Evolutionary conservation across 2,888 invertebrate species (phyloP).

Genomic region (Bembecia ichneumoniformis): DNA sequence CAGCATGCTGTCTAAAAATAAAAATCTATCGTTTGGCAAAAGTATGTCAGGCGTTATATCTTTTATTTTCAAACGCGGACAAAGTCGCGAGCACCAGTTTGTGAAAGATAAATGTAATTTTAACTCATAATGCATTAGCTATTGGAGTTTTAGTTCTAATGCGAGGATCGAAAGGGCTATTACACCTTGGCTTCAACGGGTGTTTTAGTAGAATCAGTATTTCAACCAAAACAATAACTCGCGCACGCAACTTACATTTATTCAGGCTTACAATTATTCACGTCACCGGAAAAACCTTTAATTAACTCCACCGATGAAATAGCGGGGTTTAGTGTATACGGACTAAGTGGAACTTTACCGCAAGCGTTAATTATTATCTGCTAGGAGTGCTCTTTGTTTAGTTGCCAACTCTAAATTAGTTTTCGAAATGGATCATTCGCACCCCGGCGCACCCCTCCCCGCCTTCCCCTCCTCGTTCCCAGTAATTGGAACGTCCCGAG

Average conservation of each 20-base stretch:
- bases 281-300: constrained; percentile 35
- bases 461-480: constrained; percentile 31
- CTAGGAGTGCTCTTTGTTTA: constrained; percentile 72
- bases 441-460: constrained; percentile 44
- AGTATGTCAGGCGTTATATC: too few relatives aligned
- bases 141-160: too few relatives aligned
- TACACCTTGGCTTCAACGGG: too few relatives aligned
- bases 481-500: constrained; percentile 71
- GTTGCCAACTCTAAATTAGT: constrained; percentile 74
- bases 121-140: too few relatives aligned
- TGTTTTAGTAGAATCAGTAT: too few relatives aligned
- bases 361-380: constrained; percentile 73
- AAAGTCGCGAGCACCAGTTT: too few relatives aligned
- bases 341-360: constrained; percentile 69
- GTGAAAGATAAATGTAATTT: too few relatives aligned
- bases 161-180: too few relatives aligned
- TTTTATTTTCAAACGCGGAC: too few relatives aligned
- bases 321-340: constrained; percentile 57
- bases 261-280: constrained; percentile 5
- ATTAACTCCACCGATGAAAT: constrained; percentile 56
- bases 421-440: constrained; percentile 74
- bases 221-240: not conserved
- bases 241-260: not conserved
- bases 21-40: too few relatives aligned
- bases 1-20: too few relatives aligned